Evolutionary conservation across 2,797 vertebrate species (phyloP).

Genomic region (Chrosomus eos): DNA sequence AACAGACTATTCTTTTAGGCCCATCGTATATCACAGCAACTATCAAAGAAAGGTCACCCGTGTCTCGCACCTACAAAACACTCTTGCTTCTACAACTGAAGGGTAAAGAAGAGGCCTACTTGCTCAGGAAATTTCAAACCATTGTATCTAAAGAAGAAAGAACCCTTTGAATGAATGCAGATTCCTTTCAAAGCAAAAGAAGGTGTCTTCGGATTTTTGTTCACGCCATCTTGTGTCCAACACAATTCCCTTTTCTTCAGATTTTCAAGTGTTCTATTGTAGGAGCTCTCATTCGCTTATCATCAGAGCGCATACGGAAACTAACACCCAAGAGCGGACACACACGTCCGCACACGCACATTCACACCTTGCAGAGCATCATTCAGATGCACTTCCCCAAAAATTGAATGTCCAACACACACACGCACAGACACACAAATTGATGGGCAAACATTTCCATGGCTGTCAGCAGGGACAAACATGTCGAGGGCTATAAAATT

Average conservation of each 20-base stretch:
- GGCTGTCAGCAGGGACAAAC: conserved; percentile 54
- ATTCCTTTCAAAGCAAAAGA: conserved; percentile 57
- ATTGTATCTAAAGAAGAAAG: conserved; percentile 56
- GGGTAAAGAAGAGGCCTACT: conserved; percentile 53
- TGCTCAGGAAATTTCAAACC: conserved; percentile 56
- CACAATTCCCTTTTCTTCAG: conserved; percentile 54
- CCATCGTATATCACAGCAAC: conserved; percentile 58
- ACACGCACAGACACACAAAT: conserved; percentile 24
- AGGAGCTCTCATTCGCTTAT: conserved; percentile 53
- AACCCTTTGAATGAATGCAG: conserved; percentile 54
- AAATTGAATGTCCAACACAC: conserved; percentile 39
- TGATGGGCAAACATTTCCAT: conserved; percentile 58
- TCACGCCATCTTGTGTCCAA: conserved; percentile 47
- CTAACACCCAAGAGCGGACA: conserved; percentile 29
- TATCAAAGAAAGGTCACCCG: conserved; percentile 59
- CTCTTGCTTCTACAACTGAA: conserved; percentile 44
- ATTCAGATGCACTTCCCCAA: conserved; percentile 36
- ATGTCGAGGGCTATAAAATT: conserved; percentile 59
- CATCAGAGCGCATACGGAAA: conserved; percentile 49
- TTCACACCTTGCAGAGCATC: conserved; percentile 30
- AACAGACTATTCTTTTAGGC: conserved; percentile 55
- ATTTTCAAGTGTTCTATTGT: conserved; percentile 50
- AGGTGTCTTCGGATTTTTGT: conserved; percentile 57
- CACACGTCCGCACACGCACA: conserved; percentile 27
- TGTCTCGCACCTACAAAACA: conserved; percentile 56